Evolutionary conservation across 2,113 vertebrate genomes (phyloP).

Genomic region (Panthera uncia): DNA sequence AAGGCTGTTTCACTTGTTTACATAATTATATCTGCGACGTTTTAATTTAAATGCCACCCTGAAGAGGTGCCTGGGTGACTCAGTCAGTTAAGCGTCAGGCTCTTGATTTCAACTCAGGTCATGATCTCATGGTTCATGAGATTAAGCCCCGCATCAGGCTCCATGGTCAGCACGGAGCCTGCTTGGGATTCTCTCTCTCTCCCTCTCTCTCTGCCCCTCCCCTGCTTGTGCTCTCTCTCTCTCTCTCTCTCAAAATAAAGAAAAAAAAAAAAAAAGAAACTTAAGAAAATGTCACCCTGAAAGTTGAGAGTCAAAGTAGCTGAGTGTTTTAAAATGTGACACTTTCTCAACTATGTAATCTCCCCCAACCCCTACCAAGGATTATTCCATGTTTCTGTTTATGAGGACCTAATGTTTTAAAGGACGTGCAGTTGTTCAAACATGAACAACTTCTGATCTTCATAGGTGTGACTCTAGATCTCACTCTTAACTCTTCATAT

Average conservation of each 20-base stretch:
- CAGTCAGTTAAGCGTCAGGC: too few relatives aligned
- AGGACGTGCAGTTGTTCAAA: conserved; percentile 9
- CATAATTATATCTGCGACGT: not conserved
- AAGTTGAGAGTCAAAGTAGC: conserved; percentile 43
- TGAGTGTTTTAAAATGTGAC: conserved; percentile 43
- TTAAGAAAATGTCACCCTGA: conserved; percentile 15
- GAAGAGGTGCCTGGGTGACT: not conserved
- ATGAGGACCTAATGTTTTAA: not conserved
- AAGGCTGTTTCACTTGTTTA: conserved; percentile 34
- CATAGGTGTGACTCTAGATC: conserved; percentile 27
- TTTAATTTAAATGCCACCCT: conserved; percentile 60
- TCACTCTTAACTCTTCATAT: conserved; percentile 44
- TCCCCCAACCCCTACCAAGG: not conserved
- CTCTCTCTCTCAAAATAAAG: too few relatives aligned
- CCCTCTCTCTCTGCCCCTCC: too few relatives aligned
- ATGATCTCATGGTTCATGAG: too few relatives aligned
- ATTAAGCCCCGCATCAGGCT: too few relatives aligned
- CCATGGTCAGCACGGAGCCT: too few relatives aligned
- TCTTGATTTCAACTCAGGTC: too few relatives aligned
- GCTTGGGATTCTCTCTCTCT: too few relatives aligned
- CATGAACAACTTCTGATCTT: not conserved
- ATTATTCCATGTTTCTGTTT: conserved; percentile 34
- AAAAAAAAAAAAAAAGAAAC: too few relatives aligned
- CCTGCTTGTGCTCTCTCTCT: too few relatives aligned
- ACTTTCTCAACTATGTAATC: not conserved